phyloP scores from a whole-genome alignment of 1,140 invertebrate species.

The Olivierus martensii region DNA sequence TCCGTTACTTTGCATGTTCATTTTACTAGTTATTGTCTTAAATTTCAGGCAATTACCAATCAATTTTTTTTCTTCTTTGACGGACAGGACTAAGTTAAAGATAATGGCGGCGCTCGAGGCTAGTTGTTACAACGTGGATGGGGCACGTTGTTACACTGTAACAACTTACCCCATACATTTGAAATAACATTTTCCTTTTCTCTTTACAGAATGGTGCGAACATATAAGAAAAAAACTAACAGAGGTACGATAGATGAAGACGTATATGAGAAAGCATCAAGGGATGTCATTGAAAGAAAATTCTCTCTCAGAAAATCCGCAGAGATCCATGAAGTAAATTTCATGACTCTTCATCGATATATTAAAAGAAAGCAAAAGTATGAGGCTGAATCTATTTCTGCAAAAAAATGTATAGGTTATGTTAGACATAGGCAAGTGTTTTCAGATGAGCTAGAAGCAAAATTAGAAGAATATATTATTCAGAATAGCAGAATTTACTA shows the following conservation, averaged over 20 bases:
- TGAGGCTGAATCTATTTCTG: neutral
- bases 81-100: too few species aligned
- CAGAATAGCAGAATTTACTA: neutral
- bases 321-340: neutral
- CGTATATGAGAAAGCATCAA: neutral
- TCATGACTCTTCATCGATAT: neutral
- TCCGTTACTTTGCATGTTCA: too few species aligned
- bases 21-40: too few species aligned
- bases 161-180: neutral
- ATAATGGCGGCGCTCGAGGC: too few species aligned
- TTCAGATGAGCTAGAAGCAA: neutral
- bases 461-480: neutral
- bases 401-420: neutral
- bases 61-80: too few species aligned
- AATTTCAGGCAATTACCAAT: too few species aligned
- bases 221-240: neutral
- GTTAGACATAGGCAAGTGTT: neutral
- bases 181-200: too few species aligned
- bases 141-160: neutral
- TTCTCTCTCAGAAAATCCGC: neutral
- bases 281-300: neutral
- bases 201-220: neutral
- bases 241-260: neutral
- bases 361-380: neutral
- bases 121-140: too few species aligned